Evolutionary conservation across 2,797 vertebrate species (phyloP), one percentile per base, ranked within the genome.

Genomic region (Myotis findleyi): DNA sequence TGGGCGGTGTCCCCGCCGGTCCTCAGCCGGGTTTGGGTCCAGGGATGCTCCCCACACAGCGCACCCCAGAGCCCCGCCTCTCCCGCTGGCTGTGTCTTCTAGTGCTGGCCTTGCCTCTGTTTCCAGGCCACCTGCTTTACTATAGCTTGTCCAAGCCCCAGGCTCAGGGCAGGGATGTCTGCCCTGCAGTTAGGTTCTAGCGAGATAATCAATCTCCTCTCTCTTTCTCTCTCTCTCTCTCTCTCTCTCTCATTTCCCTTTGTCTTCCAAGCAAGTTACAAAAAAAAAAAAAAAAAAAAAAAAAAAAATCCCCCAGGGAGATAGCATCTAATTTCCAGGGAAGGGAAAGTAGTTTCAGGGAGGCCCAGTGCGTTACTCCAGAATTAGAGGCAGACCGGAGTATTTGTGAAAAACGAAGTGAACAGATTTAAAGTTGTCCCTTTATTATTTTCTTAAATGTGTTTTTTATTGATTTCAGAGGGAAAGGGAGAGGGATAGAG

Each of bases 1-100:
- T 20, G 72, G 72, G 27, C 1, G 27, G 16, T n/a, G 5, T 51
- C 18, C 44, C 27, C 1, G 3, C 64, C 0, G 10, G 44, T 12
- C 30, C 47, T 68, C 18, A 18, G 9, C 41, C 5, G 3, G 47
- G 47, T 7, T 51, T n/a, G 18, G 30, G 30, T 68, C 47, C 47
- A 68, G 33, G 66, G 16, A 6, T 47, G 27, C 72, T 20, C 72
- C 17, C 27, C 1, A 27, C 0, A 0, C 2, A 3, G 41, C 14
- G 1, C 18, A 3, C 5, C 44, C 47, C 9, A 11, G 21, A 44
- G 38, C 38, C 5, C 69, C 2, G 69, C 69, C 69, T 41, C 36
- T 9, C 68, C 36, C 4, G 27, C 72, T n/a, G 9, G 25, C 72
- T 23, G 1, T n/a, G 44, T 47, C 44, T n/a, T 4, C 8, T 18